These are phyloP conservation scores for Agonopterix heracliana DNA, from an alignment of 2,888 invertebrate genomes.

Conservation along the genomic window DNA sequence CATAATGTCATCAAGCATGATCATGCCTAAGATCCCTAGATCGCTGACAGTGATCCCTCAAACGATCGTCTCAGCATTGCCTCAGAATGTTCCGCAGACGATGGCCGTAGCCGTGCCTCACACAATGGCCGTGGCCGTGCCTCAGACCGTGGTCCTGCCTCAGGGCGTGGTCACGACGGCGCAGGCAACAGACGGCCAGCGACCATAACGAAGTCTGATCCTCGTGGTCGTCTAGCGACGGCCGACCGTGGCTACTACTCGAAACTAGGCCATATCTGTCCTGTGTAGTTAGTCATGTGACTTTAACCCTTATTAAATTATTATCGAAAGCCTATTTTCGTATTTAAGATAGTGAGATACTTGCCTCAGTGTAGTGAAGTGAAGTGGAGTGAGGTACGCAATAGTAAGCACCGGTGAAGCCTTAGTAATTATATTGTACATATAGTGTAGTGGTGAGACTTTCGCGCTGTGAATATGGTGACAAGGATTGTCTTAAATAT, in stretches of 20 bases:
- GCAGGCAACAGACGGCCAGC: constrained; percentile 20
- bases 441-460: constrained; percentile 47
- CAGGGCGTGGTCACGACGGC: constrained; percentile 13
- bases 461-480: constrained; percentile 55
- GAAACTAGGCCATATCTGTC: constrained; percentile 5
- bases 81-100: constrained; percentile 3
- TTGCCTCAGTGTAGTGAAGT: constrained; percentile 17
- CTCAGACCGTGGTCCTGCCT: constrained; percentile 19
- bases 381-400: constrained; percentile 17
- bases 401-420: constrained; percentile 48
- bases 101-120: neutral
- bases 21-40: constrained; percentile 87
- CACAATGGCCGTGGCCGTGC: neutral
- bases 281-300: constrained; percentile 6
- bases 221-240: constrained; percentile 49
- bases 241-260: constrained; percentile 19
- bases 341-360: constrained; percentile 22
- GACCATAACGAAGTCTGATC: constrained; percentile 61
- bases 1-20: constrained; percentile 45
- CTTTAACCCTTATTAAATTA: constrained; percentile 20
- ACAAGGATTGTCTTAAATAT: constrained; percentile 46
- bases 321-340: constrained; percentile 20
- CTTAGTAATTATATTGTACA: constrained; percentile 67
- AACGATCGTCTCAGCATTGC: constrained; percentile 25
- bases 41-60: constrained; percentile 89